Conservation (phyloP, 1,140 invertebrate species). For the Nylanderia fulva region DNA sequence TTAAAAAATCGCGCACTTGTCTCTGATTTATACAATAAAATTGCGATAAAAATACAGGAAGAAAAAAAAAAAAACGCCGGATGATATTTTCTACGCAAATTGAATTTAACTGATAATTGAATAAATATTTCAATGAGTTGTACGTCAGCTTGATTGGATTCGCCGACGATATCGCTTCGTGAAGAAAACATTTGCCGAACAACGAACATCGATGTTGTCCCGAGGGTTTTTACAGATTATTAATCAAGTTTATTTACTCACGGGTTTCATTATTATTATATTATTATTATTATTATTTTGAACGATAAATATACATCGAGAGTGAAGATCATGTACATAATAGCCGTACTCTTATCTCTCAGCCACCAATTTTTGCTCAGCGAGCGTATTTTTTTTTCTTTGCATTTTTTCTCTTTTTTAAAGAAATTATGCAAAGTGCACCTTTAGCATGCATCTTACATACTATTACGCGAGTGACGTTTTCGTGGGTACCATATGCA, state of each 20-base stretch:
- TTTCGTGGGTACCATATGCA: neutral
- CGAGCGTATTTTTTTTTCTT: no score
- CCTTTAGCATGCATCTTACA: neutral
- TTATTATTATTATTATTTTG: neutral
- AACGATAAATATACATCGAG: slow-evolving; percentile 1
- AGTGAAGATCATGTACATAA: no score
- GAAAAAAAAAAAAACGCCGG: neutral
- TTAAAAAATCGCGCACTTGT: neutral
- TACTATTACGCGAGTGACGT: neutral
- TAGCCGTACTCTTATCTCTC: neutral
- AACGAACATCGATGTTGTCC: slow-evolving; percentile 8
- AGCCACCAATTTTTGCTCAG: neutral
- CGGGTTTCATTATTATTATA: no score
- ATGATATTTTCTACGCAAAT: slow-evolving; percentile 1
- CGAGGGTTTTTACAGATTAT: neutral
- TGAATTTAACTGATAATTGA: slow-evolving; percentile 7
- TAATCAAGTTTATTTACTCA: slow-evolving; percentile 27
- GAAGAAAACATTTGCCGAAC: neutral
- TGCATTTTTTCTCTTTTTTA: no score
- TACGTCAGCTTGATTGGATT: neutral
- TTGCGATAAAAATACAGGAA: neutral
- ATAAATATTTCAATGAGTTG: slow-evolving; percentile 22
- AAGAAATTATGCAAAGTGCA: no score
- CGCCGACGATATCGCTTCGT: neutral
- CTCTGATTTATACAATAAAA: neutral